Evolutionary conservation across 23 tunicate genomes (phyloP), one percentile per base, ranked within the genome.

Genomic region (Halocynthia roretzi): DNA sequence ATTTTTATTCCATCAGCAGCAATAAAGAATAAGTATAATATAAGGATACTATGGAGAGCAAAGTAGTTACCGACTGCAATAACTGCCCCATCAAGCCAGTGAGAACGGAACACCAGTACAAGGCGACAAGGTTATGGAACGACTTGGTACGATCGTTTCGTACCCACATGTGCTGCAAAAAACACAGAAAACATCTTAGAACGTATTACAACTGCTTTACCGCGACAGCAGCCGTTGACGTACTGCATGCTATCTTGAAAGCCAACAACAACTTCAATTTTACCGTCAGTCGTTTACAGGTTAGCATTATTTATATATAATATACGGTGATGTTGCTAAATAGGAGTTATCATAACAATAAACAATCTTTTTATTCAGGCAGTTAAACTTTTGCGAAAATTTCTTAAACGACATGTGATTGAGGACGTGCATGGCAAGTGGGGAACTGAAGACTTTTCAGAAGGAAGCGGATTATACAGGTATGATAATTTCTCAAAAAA

Each of bases 121-220:
- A 48, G 31, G 70, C 70, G 31, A 65, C 70, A 10, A 40, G 31
- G 31, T 20, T 65, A 9, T 65, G 70, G 70, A 65, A 65, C 19
- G 70, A 65, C 22, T 40, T 65, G 10, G 70, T 65, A 9, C 70
- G 70, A 20, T 65, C 70, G 10, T 65, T 65, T 15, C 70, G 70
- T 65, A 65, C 70, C 22, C 70, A 65, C 31, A 65, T 65, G 17
- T 65, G 70, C 70, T 65, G 70, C 19, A 65, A 65, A 65, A 65
- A 65, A 48, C 70, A 65, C 19, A 40, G 70, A 10, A 11, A 48
- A 65, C 70, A 20, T 9, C 22, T 65, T 40, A 65, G 70, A 65
- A 65, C 70, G 22, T 65, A 65, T 48, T 5, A 65, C 19, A 48
- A 65, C 31, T 65, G 70, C 19, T 65, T 65, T 48, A 65, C 70